phyloP scores from a whole-genome alignment of 2,888 invertebrate species.

The Embidobia sp. region DNA sequence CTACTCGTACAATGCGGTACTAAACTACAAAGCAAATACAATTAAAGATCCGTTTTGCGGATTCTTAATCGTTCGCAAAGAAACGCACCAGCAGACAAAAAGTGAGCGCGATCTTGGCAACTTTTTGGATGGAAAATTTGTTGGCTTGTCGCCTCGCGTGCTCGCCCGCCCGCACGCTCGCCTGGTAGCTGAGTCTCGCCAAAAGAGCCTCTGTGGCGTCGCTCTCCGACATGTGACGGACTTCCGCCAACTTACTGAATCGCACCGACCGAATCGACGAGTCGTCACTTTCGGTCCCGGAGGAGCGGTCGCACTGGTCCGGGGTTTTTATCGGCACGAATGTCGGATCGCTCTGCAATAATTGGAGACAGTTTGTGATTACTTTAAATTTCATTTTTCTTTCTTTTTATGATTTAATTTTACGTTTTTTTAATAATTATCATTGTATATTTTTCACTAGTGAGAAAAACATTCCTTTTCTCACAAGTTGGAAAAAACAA shows the following conservation, averaged over 20 bases:
- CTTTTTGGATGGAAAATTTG: conserved; percentile 88
- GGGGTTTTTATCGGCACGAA: conserved; percentile 94
- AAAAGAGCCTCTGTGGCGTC: conserved; percentile 96
- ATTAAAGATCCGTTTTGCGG: too few relatives aligned
- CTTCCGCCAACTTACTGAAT: conserved; percentile 95
- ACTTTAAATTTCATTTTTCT: too few relatives aligned
- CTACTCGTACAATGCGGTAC: too few relatives aligned
- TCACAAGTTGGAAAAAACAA: too few relatives aligned
- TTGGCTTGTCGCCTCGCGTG: conserved; percentile 89
- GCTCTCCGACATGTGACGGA: conserved; percentile 93
- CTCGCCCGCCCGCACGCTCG: conserved; percentile 92
- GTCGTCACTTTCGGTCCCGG: conserved; percentile 92
- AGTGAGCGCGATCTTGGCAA: conserved; percentile 91
- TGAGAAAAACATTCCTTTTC: too few relatives aligned
- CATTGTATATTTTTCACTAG: too few relatives aligned
- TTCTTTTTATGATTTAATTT: background rate
- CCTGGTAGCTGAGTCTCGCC: conserved; percentile 96
- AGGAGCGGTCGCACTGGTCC: conserved; percentile 86
- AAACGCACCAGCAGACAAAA: conserved; percentile 90
- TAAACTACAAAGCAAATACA: too few relatives aligned
- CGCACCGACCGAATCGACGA: conserved; percentile 92
- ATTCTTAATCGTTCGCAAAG: background rate
- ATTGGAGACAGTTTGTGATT: too few relatives aligned
- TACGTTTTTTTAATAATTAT: too few relatives aligned
- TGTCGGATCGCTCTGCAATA: conserved; percentile 90